Percentiles rank a stretch among this genome's conserved stretches.
phyloP scores from a whole-genome alignment of 2,888 invertebrate species.

The Galeruca laticollis region DNA sequence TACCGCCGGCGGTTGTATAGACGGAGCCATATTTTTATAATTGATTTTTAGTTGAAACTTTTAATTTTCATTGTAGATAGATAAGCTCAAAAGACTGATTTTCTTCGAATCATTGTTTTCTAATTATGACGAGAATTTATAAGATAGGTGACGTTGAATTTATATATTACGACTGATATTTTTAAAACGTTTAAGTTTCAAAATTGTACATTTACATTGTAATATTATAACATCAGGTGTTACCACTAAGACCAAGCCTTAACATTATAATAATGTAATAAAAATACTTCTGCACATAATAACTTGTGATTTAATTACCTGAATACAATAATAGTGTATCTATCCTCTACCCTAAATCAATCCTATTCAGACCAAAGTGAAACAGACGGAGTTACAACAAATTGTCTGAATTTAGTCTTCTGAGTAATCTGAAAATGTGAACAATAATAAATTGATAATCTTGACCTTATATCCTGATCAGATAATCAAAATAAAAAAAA shows the following conservation, averaged over 20 bases:
- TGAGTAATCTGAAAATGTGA: no score
- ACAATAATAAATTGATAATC: no score
- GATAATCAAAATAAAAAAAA: no score
- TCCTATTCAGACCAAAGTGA: background rate
- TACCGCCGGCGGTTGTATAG: no score
- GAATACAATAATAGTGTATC: background rate
- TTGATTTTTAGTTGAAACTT: no score
- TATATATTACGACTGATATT: constrained; percentile 55
- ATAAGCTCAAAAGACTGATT: background rate
- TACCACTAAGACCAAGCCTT: constrained; percentile 69
- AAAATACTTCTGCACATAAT: constrained; percentile 65
- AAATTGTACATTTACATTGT: constrained; percentile 65
- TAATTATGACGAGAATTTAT: constrained; percentile 26
- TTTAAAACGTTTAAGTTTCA: constrained; percentile 54
- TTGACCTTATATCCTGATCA: no score
- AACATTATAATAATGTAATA: constrained; percentile 67
- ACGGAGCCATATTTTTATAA: no score
- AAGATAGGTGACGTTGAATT: constrained; percentile 51
- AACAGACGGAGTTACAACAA: no score
- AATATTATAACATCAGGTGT: constrained; percentile 66
- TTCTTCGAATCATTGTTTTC: background rate
- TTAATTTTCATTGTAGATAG: background rate
- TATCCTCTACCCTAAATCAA: background rate
- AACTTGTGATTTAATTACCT: background rate
- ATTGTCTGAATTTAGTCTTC: no score